These are phyloP conservation scores for Salticus scenicus DNA, from an alignment of 2,888 invertebrate genomes.

Conservation along the genomic window DNA sequence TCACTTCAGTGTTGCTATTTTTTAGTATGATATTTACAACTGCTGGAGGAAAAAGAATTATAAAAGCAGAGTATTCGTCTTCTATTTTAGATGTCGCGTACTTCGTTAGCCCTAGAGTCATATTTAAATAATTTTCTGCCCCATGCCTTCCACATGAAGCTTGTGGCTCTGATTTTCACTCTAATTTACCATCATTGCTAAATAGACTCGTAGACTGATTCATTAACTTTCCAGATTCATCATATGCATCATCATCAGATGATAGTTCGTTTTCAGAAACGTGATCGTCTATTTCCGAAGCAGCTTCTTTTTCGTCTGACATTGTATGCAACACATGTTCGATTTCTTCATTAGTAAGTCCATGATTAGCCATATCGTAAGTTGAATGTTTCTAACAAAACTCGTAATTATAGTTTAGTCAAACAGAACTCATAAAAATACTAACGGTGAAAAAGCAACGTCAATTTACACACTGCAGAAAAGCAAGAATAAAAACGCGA, in stretches of 20 bases:
- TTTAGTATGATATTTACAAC: too few relatives aligned
- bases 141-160: too few relatives aligned
- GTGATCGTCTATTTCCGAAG: conserved; percentile 17
- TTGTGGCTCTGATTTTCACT: background rate
- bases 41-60: background rate
- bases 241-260: too few relatives aligned
- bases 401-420: too few relatives aligned
- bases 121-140: conserved; percentile 10
- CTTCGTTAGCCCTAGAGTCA: background rate
- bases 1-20: background rate
- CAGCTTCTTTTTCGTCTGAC: too few relatives aligned
- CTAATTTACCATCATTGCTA: too few relatives aligned
- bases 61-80: background rate
- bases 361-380: background rate
- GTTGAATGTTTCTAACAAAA: background rate
- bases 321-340: too few relatives aligned
- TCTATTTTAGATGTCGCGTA: conserved; percentile 5
- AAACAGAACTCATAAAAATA: too few relatives aligned
- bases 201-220: background rate
- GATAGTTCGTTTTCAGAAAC: conserved; percentile 10
- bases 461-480: too few relatives aligned
- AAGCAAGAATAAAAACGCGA: too few relatives aligned
- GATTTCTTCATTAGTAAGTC: too few relatives aligned
- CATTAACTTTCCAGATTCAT: background rate
- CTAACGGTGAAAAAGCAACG: too few relatives aligned